phyloP scores from a whole-genome alignment of 2,888 invertebrate genomes.

The Antitype chi region DNA sequence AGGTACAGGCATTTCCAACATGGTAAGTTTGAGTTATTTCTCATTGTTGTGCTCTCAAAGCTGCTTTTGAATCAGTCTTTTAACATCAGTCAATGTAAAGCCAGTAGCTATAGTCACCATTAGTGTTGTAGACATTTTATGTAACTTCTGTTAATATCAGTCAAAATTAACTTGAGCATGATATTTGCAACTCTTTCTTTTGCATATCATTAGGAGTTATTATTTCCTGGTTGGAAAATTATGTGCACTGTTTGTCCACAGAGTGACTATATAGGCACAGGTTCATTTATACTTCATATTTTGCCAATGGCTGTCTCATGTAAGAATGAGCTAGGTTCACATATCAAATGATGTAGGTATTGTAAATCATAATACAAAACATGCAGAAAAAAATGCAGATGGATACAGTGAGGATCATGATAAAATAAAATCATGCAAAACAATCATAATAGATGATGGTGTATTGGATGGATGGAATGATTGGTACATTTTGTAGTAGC shows the following conservation, averaged over 20 bases:
- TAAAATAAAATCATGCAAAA: not conserved
- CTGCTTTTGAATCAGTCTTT: not conserved
- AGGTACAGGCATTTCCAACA: slow-evolving; percentile 1
- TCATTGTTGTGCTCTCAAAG: not conserved
- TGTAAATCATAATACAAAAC: not conserved
- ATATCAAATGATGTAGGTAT: not conserved
- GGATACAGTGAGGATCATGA: not conserved
- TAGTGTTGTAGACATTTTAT: not conserved
- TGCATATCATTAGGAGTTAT: not conserved
- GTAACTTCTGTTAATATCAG: not conserved
- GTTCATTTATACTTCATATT: not conserved
- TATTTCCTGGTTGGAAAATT: not conserved
- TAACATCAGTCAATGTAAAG: not conserved
- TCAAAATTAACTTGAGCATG: not conserved
- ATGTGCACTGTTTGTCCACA: not conserved
- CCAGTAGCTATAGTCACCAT: not conserved
- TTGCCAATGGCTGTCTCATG: not conserved
- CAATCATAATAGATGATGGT: not conserved
- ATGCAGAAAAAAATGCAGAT: not conserved
- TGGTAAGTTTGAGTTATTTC: not conserved
- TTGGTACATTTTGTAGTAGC: not conserved
- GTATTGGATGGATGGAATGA: not conserved
- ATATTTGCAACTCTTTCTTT: not conserved
- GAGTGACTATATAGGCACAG: not conserved
- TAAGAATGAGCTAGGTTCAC: not conserved